Evolutionary conservation across 2,797 vertebrate species (phyloP), one percentile per base, ranked within the genome.

Genomic region (Phoeniculus purpureus): DNA sequence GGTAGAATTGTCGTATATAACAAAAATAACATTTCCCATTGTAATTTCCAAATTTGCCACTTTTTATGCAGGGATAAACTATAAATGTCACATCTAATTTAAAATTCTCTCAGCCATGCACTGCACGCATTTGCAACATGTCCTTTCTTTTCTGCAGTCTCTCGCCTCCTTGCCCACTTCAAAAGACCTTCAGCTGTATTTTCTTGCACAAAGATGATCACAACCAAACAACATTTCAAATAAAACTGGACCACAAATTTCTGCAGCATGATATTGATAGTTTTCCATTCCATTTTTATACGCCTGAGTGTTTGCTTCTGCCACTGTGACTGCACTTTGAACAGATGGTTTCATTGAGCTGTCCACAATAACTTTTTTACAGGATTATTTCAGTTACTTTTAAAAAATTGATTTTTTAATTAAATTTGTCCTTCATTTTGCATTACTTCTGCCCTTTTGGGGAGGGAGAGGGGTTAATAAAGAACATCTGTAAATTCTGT

Each of bases 291-390:
- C 55, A 70, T 81, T 88, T 85, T 93, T 82, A 87, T 77, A 60
- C 14, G 91, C 10, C 29, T 83, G 87, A 62, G 56, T 40, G 23
- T 62, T 91, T 89, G 37, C 45, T 95, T 80, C 81, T 93, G 68
- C 43, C 75, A 52, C 79, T 92, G 83, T 48, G 68, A 94, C 91
- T 91, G 81, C 55, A 80, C 78, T 90, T 82, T 27, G 17, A 95
- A 91, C 31, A 72, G 40, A 82, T 48, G 18, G n/a, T 93, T 95
- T 93, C 84, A 96, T 96, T 96, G 95, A 96, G 95, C 94, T 93
- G 94, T 96, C 95, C 95, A 96, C 94, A 96, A 96, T 78, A 96
- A 94, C 90, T 78, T 80, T 89, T 34, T 65, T 87, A 86, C 34
- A 43, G 43, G 4, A 4, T 73, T 7, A 34, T 72, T 94, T 77